Conservation (phyloP, 2,888 invertebrate species). For the Archips xylosteana region DNA sequence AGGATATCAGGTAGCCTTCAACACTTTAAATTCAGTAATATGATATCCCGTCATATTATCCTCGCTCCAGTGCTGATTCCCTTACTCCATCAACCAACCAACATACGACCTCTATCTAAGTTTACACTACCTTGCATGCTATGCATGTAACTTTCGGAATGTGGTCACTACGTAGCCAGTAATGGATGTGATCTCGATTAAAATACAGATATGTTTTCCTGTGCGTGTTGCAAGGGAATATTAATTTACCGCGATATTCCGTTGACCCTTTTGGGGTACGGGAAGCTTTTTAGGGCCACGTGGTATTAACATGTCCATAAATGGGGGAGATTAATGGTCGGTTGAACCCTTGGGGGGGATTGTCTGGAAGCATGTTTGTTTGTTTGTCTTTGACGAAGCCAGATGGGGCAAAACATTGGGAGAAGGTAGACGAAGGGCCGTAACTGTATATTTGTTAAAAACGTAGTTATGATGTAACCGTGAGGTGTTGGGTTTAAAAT, state of each 20-base stretch:
- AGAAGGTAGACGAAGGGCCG: no score
- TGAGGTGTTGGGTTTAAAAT: no score
- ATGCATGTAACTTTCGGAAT: neutral
- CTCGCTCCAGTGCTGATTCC: neutral
- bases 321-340: neutral
- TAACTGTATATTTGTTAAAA: no score
- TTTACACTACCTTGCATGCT: neutral
- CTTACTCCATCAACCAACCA: neutral
- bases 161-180: neutral
- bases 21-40: conserved; percentile 1
- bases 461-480: no score
- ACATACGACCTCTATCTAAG: neutral
- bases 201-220: neutral
- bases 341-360: neutral
- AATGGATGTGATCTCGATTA: neutral
- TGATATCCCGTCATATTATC: neutral
- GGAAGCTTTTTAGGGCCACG: conserved; percentile 15
- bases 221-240: neutral
- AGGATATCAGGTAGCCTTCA: neutral
- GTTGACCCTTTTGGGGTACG: conserved; percentile 15
- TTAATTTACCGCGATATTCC: neutral
- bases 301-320: conserved; percentile 19
- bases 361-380: neutral
- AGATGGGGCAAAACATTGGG: neutral
- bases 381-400: neutral